Percentiles rank a stretch among this genome's conserved stretches.
phyloP scores from a whole-genome alignment of 2,113 vertebrate species.

The Rattus norvegicus region DNA sequence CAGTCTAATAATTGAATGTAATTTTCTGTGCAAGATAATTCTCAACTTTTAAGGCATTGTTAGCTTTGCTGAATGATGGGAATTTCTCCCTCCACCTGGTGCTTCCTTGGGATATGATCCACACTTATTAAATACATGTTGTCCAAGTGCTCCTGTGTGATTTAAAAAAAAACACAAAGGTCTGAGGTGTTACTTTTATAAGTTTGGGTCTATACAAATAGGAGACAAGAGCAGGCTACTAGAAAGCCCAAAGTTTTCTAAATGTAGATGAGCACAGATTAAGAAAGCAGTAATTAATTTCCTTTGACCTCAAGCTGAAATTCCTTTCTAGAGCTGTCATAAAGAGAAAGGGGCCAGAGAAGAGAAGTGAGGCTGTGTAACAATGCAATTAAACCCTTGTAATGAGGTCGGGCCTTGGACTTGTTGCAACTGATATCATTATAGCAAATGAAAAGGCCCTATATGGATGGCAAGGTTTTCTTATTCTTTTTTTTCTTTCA shows the following conservation, averaged over 20 bases:
- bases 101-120: constrained; percentile 45
- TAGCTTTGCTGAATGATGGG: constrained; percentile 45
- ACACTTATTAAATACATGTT: constrained; percentile 66
- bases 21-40: constrained; percentile 69
- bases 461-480: constrained; percentile 90
- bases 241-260: constrained; percentile 89
- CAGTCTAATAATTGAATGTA: constrained; percentile 45
- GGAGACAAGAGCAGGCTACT: constrained; percentile 84
- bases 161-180: constrained; percentile 76
- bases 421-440: constrained; percentile 99
- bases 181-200: constrained; percentile 83
- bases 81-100: constrained; percentile 57
- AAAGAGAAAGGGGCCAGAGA: constrained; percentile 94
- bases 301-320: constrained; percentile 91
- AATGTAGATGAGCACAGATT: constrained; percentile 91
- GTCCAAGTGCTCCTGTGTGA: constrained; percentile 81
- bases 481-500: constrained; percentile 27
- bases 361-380: constrained; percentile 97
- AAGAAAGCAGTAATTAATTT: constrained; percentile 94
- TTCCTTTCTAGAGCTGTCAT: constrained; percentile 94
- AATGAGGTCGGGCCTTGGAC: constrained; percentile 99
- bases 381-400: constrained; percentile 99
- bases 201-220: constrained; percentile 86
- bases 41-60: constrained; percentile 50
- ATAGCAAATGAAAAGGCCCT: constrained; percentile 92